Evolutionary conservation across 2,113 vertebrate species (phyloP).

Genomic region (Rissa tridactyla): DNA sequence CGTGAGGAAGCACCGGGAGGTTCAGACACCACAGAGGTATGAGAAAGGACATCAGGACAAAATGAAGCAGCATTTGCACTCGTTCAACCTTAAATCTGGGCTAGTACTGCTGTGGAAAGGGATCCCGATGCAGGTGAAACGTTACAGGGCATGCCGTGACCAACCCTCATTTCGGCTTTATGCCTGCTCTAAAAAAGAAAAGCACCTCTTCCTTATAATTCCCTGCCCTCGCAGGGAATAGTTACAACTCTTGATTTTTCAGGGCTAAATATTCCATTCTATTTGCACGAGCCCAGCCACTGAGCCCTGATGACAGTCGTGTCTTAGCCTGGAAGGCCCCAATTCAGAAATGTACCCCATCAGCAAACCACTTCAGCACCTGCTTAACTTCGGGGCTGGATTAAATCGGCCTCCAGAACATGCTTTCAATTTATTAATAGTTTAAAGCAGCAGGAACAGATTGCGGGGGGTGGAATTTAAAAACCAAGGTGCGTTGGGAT

Average conservation of each 20-base stretch:
- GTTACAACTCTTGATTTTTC: background rate
- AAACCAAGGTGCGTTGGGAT: background rate
- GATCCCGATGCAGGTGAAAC: rapidly evolving
- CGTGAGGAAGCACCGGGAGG: background rate
- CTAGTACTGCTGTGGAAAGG: background rate
- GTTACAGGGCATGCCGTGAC: rapidly evolving
- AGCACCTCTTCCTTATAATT: background rate
- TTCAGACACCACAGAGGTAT: background rate
- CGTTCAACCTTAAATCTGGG: background rate
- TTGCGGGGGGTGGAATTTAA: background rate
- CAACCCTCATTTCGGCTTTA: rapidly evolving
- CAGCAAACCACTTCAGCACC: slow-evolving; percentile 40
- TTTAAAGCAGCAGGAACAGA: background rate
- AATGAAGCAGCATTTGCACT: rapidly evolving
- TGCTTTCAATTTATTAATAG: slow-evolving; percentile 42
- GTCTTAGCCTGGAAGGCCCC: background rate
- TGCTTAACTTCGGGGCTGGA: slow-evolving; percentile 24
- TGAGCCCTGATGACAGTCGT: background rate
- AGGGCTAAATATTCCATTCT: background rate
- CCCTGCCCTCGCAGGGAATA: background rate
- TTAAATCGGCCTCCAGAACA: background rate
- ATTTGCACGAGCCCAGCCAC: rapidly evolving
- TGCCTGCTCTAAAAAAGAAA: background rate
- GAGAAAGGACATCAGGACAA: background rate
- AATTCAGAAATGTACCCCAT: background rate